phyloP scores from a whole-genome alignment of 2,888 invertebrate species.

The Hecatera dysodea region DNA sequence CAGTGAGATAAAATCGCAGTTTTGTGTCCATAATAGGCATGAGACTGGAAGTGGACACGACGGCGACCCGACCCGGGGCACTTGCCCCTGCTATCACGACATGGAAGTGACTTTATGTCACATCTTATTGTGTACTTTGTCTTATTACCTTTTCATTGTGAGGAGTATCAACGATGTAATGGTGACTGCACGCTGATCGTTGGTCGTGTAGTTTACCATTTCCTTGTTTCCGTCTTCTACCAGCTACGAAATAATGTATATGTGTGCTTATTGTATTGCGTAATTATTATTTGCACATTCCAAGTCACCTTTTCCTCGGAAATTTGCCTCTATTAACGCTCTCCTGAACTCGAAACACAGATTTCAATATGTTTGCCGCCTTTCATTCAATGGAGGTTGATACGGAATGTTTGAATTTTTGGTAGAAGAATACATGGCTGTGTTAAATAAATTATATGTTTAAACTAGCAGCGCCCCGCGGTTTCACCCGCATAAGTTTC shows the following conservation, averaged over 20 bases:
- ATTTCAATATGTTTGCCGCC: too few species aligned
- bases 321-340: too few species aligned
- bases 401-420: too few species aligned
- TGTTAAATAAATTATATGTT: too few species aligned
- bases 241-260: background rate
- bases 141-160: conserved; percentile 59
- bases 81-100: conserved; percentile 76
- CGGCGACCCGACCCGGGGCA: conserved; percentile 71
- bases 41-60: conserved; percentile 73
- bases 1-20: conserved; percentile 76
- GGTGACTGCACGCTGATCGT: conserved; percentile 15
- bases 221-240: background rate
- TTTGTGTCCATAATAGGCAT: conserved; percentile 71
- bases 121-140: conserved; percentile 70
- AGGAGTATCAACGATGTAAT: conserved; percentile 17
- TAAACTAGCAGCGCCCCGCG: too few species aligned
- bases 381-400: too few species aligned
- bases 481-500: too few species aligned
- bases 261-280: background rate
- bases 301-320: too few species aligned
- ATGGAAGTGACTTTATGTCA: conserved; percentile 68
- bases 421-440: too few species aligned
- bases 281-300: too few species aligned
- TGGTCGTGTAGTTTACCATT: conserved; percentile 3
- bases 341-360: too few species aligned